These are phyloP conservation scores for Sturnira hondurensis DNA, from an alignment of 2,113 vertebrate species.

Conservation along the genomic window DNA sequence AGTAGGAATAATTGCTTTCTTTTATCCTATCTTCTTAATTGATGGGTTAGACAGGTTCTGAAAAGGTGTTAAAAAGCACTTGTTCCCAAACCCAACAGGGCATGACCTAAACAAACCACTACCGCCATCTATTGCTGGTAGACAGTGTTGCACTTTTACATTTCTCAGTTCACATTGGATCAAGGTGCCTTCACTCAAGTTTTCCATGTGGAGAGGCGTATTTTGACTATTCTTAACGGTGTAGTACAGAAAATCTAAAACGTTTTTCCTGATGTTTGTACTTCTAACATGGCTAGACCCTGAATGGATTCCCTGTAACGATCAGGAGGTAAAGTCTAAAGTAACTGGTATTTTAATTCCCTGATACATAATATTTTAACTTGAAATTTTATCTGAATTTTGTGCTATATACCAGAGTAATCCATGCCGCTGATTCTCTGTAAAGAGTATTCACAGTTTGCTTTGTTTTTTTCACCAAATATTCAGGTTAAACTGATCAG, in stretches of 20 bases:
- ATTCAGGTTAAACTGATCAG: not conserved
- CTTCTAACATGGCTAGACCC: not conserved
- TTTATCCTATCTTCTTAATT: not conserved
- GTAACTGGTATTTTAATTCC: not conserved
- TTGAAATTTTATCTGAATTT: not conserved
- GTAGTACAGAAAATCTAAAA: not conserved
- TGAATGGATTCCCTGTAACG: not conserved
- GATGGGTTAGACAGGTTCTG: not conserved
- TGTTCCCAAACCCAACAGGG: not conserved
- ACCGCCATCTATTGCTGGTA: slow-evolving; percentile 25
- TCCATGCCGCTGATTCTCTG: not conserved
- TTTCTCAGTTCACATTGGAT: not conserved
- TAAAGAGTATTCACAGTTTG: not conserved
- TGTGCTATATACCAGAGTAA: not conserved
- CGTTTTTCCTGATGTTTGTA: not conserved
- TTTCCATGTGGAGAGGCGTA: not conserved
- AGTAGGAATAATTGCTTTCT: not conserved
- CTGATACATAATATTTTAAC: not conserved
- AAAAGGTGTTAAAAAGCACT: not conserved
- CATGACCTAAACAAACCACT: not conserved
- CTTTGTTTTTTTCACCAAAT: not conserved
- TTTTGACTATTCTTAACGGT: not conserved
- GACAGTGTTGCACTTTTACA: not conserved
- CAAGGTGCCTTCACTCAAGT: not conserved
- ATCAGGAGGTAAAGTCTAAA: not conserved